Conservation (phyloP, 2,113 vertebrate species). For the Noturus placidus region DNA sequence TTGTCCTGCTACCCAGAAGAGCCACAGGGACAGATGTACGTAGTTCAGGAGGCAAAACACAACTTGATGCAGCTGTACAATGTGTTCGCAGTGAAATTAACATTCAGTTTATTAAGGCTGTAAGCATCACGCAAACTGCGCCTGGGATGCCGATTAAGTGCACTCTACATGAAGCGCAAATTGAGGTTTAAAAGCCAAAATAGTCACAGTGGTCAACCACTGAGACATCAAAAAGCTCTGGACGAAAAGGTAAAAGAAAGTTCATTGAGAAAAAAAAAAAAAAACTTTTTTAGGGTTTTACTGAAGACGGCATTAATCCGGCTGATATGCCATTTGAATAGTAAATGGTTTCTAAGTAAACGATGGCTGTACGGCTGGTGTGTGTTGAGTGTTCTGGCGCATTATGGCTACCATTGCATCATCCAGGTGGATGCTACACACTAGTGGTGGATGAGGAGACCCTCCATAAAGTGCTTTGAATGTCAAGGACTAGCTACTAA, state of each 20-base stretch:
- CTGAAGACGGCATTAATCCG: background rate
- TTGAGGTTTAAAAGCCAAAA: background rate
- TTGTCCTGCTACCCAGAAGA: slow-evolving; percentile 22
- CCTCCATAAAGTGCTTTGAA: too few species aligned
- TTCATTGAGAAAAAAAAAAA: background rate
- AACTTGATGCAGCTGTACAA: background rate
- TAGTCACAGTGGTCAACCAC: background rate
- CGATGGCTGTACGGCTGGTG: background rate
- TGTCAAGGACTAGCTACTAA: background rate
- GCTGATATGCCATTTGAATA: background rate
- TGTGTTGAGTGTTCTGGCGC: too few species aligned
- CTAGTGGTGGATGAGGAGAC: too few species aligned
- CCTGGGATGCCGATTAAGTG: background rate
- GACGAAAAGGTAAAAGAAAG: background rate
- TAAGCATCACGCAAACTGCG: background rate
- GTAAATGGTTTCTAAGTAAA: background rate
- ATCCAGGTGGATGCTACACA: too few species aligned
- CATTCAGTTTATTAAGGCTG: background rate
- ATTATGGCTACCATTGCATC: too few species aligned
- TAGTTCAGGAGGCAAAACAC: background rate
- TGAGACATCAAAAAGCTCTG: background rate
- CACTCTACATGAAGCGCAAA: background rate
- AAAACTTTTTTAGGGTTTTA: too few species aligned
- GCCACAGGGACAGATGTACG: background rate
- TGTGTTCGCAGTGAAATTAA: background rate